Evolutionary conservation across 2,888 invertebrate species (phyloP), one percentile per base, ranked within the genome.

Genomic region (Pherbina coryleti): DNA sequence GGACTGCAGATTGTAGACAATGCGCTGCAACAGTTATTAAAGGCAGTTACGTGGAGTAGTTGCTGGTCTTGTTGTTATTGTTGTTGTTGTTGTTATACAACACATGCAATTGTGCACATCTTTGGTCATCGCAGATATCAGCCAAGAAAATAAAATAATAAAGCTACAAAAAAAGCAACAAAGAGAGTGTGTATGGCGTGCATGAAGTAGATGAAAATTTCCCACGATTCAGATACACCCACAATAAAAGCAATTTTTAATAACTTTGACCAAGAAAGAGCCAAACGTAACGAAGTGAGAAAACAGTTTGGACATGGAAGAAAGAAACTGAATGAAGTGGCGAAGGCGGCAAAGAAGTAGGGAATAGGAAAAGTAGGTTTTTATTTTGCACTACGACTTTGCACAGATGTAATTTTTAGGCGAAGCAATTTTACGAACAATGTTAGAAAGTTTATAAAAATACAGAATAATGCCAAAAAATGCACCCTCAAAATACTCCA

Each of bases 161-260:
- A 37, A 67, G 22, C 17, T n/a, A n/a, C n/a, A n/a, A 22, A 72
- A 5, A 44, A 44, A 17, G 3, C 44, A 11, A 22, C n/a, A n/a
- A n/a, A n/a, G n/a, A n/a, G n/a, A n/a, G n/a, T n/a, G n/a, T 51
- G 49, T 55, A 3, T 57, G 66, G 55, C 44, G 55, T 75, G 37
- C n/a, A 37, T 55, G 37, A 67, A 66, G 25, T 49, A 31, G 25
- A 66, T 55, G 55, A 67, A 67, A 55, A 67, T 75, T 75, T 75
- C 75, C 75, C 75, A 75, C 75, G 75, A 75, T 75, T 75, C 75
- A 75, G 75, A 67, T 66, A 66, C 75, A 75, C 67, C 75, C 75
- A 75, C 75, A 75, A 55, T 67, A 75, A 66, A 75, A 67, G 55
- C 75, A 25, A 31, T 66, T 75, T 75, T 75, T 75, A 75, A 75